Evolutionary conservation across 2,797 vertebrate genomes (phyloP).

Genomic region (Heteromormyrus szaboi): DNA sequence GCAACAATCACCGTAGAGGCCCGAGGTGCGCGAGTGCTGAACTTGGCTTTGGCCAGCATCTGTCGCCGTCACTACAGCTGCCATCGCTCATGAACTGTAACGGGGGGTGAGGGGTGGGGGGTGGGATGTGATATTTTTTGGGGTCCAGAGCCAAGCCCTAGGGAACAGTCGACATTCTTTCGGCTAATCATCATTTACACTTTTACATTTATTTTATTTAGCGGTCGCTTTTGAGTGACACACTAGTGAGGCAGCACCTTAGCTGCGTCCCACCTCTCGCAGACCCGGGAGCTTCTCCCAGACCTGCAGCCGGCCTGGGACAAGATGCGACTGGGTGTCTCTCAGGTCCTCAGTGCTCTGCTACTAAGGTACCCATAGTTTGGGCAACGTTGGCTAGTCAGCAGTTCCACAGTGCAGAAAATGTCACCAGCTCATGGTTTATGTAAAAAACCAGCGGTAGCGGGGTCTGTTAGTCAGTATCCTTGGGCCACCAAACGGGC

Average conservation of each 20-base stretch:
- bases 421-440: neutral
- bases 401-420: neutral
- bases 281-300: neutral
- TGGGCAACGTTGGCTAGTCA: neutral
- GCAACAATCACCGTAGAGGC: constrained; percentile 20
- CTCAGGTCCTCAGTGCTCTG: neutral
- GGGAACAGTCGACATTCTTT: constrained; percentile 36
- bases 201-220: neutral
- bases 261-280: neutral
- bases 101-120: neutral
- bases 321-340: neutral
- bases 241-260: neutral
- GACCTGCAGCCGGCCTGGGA: neutral
- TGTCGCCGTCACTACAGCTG: constrained; percentile 54
- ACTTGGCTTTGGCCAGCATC: constrained; percentile 33
- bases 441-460: neutral
- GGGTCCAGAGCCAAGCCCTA: constrained; percentile 34
- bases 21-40: neutral
- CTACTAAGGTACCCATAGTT: neutral
- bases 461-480: neutral
- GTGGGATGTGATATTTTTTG: constrained; percentile 35
- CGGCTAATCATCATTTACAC: constrained; percentile 22
- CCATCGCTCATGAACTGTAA: constrained; percentile 37
- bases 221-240: neutral
- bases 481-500: neutral